Base-by-base conservation (phyloP, 2,113 vertebrate genomes). In the Psilopogon haemacephalus region DNA sequence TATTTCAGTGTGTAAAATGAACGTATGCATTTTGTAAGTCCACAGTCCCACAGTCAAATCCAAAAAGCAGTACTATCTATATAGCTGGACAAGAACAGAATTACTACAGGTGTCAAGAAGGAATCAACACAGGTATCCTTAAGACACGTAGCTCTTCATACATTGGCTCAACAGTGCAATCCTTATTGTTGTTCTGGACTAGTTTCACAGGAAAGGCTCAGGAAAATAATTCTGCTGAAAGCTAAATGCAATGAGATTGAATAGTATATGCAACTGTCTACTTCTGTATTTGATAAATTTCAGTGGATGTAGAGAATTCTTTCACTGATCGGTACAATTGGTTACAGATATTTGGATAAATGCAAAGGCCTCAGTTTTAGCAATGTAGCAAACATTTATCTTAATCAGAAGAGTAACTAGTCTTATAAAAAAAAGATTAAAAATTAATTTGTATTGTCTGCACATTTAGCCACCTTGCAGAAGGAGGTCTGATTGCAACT, bases 1-100 rank as follows among this genome's bases (percentile, higher is more conserved):
- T 56, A 92, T 75, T 94, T 82, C 33, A 32, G 33, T 50, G n/a
- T 76, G 70, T 46, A 83, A 91, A 93, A 89, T 27, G 15, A 87
- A 73, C 0, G 0, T 30, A 52, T 72, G 78, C 52, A 40, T 87
- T 94, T 75, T 64, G 0, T 50, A 82, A 89, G 64, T 40, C 59
- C 50, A 85, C 50, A 70, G 50, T 55, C 55, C 71, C 44, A 69
- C 28, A 91, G 88, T 33, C 84, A 76, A 67, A 89, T 46, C 73
- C 59, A 79, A 48, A 75, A 68, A 80, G 55, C 75, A 76, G 21
- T 54, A 38, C 35, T 48, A 52, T 68, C 33, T 52, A 27, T 14
- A 27, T 6, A 50, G 16, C 5, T 73, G 63, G 83, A 6, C 42
- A 89, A 88, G 32, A 90, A 30, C 26, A 88, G 59, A 76, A 54